These are phyloP conservation scores for Helicoverpa armigera DNA, from an alignment of 1,140 invertebrate genomes.

Conservation along the genomic window DNA sequence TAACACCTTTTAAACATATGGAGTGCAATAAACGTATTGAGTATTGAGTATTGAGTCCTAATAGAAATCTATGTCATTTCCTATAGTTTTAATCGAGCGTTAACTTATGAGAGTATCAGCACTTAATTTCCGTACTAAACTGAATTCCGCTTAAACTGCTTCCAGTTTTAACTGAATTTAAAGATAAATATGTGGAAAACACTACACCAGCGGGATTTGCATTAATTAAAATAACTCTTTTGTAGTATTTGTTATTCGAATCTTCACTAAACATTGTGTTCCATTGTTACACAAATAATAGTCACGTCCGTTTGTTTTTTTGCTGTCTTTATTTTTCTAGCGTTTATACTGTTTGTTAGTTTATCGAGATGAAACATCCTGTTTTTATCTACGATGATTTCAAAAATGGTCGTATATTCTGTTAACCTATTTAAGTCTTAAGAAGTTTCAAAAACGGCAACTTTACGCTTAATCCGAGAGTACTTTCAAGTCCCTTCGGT, in stretches of 20 bases:
- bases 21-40: too few relatives aligned
- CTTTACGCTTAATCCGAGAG: neutral
- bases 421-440: too few relatives aligned
- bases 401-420: too few relatives aligned
- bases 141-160: too few relatives aligned
- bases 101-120: neutral
- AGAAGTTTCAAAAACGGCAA: neutral
- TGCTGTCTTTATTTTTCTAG: neutral
- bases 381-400: neutral
- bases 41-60: too few relatives aligned
- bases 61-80: too few relatives aligned
- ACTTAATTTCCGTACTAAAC: constrained; percentile 16
- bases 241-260: neutral
- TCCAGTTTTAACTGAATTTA: neutral
- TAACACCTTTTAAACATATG: too few relatives aligned
- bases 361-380: constrained; percentile 5
- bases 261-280: neutral
- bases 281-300: constrained; percentile 17
- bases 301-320: constrained; percentile 7
- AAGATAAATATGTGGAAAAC: neutral
- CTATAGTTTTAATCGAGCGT: too few relatives aligned
- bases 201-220: neutral
- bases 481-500: neutral
- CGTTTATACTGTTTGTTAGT: neutral
- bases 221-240: constrained; percentile 28